phyloP scores from a whole-genome alignment of 2,888 invertebrate genomes.

The Colletes collaris region DNA sequence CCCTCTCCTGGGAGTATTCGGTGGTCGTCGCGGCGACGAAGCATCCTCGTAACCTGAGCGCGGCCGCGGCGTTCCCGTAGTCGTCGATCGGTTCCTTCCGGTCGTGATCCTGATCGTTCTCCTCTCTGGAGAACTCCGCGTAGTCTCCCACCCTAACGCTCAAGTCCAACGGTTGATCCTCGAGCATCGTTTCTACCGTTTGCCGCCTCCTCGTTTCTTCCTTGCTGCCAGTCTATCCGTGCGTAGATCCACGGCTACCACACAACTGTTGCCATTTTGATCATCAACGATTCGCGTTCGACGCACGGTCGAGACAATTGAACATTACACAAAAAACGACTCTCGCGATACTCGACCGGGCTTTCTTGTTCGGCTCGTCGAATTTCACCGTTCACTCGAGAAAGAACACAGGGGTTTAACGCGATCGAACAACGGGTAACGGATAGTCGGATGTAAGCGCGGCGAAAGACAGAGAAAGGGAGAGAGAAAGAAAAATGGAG shows the following conservation, averaged over 20 bases:
- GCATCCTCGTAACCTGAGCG: constrained; percentile 81
- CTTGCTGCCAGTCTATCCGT: constrained; percentile 21
- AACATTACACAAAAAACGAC: constrained; percentile 40
- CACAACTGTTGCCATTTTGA: constrained; percentile 58
- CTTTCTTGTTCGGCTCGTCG: not conserved
- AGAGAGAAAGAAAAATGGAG: not conserved
- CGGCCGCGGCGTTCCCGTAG: constrained; percentile 82
- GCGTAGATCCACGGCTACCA: constrained; percentile 53
- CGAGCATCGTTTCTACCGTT: constrained; percentile 77
- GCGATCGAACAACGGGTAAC: not conserved
- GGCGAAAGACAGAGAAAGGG: no score
- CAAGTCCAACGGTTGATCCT: constrained; percentile 91
- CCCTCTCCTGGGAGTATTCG: constrained; percentile 81
- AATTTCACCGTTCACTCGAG: constrained; percentile 23
- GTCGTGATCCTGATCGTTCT: constrained; percentile 82
- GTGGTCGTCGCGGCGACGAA: constrained; percentile 65
- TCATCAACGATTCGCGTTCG: constrained; percentile 32
- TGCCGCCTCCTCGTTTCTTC: not conserved
- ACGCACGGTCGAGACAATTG: constrained; percentile 27
- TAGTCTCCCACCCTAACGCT: constrained; percentile 85
- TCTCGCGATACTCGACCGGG: not conserved
- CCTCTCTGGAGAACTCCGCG: constrained; percentile 75
- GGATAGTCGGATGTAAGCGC: not conserved
- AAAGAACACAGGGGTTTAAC: not conserved
- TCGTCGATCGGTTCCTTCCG: constrained; percentile 72